These are phyloP conservation scores for Ganaspis sp. DNA, from an alignment of 1,140 invertebrate species.

Conservation along the genomic window DNA sequence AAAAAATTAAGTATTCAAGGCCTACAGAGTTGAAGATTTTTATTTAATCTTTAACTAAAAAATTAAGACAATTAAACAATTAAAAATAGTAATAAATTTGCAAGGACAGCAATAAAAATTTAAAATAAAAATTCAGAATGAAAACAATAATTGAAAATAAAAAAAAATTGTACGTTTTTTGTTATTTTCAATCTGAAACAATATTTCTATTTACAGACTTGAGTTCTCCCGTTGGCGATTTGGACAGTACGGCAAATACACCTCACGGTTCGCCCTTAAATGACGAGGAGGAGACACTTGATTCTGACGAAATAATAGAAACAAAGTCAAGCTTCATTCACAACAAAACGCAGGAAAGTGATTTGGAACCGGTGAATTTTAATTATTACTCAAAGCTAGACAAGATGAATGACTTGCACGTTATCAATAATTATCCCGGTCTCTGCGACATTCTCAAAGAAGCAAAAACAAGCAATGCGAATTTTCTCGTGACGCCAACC, in stretches of 20 bases:
- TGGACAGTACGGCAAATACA: slow-evolving; percentile 70
- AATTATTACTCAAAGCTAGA: slow-evolving; percentile 51
- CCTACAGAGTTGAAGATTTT: too few species aligned
- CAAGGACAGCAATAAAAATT: too few species aligned
- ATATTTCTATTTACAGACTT: slow-evolving; percentile 49
- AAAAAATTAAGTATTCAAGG: too few species aligned
- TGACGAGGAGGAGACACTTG: slow-evolving; percentile 66
- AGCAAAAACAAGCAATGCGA: slow-evolving; percentile 81
- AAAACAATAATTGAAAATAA: slow-evolving; percentile 28
- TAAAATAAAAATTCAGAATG: too few species aligned
- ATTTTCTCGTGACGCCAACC: slow-evolving; percentile 78
- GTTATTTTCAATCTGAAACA: slow-evolving; percentile 31
- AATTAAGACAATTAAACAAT: too few species aligned
- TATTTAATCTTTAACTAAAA: too few species aligned
- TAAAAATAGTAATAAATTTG: too few species aligned
- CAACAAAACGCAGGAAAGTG: slow-evolving; percentile 64
- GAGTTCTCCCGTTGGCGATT: slow-evolving; percentile 64
- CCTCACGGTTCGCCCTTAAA: slow-evolving; percentile 63
- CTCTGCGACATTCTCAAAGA: slow-evolving; percentile 80
- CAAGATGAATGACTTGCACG: slow-evolving; percentile 55
- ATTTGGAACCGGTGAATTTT: slow-evolving; percentile 24
- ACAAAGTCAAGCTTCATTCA: slow-evolving; percentile 67
- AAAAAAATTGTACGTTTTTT: slow-evolving; percentile 33
- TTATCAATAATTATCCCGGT: slow-evolving; percentile 45
- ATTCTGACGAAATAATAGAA: slow-evolving; percentile 67